Evolutionary conservation across 2,888 invertebrate genomes (phyloP), one percentile per base, ranked within the genome.

Genomic region (Nomada goodeniana): DNA sequence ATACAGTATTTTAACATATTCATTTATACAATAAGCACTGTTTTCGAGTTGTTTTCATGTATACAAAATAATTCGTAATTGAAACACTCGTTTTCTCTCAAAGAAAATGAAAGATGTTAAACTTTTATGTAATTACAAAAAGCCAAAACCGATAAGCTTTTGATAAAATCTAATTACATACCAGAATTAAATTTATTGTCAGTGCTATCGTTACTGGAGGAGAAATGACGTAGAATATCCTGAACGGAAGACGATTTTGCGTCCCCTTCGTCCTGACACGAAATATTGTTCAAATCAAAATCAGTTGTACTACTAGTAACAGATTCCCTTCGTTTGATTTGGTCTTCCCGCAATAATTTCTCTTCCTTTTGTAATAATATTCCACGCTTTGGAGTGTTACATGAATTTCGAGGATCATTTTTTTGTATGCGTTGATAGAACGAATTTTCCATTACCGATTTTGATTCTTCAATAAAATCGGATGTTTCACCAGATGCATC

Each of bases 141-240:
- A 42, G 23, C 7, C 0, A 1, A 18, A 44, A 23, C 15, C 42
- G 10, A 23, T 55, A 59, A 59, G 36, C 13, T n/a, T 63, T 64
- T 29, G 13, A 29, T 64, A 63, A 57, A 69, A 44, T 13, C 0
- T 10, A n/a, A 63, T 74, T 86, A 81, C 76, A 42, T 88, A 88
- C 88, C 84, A 20, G 60, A 60, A 77, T 75, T 65, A 36, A 57
- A 63, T 50, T 79, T 81, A 73, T 15, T 67, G 2, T 79, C 68
- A 52, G 15, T 36, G 50, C 85, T 88, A 29, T 90, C 89, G 63
- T 85, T 88, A n/a, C 86, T 86, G 7, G 84, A 83, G 7, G 15
- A 47, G 36, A 68, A 64, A 65, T 91, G 86, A 59, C 71, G 78
- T 5, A 60, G 67, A 67, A 88, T 86, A 63, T 90, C 89, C 20